Evolutionary conservation across 2,113 vertebrate genomes (phyloP).

Genomic region (Panurus biarmicus): DNA sequence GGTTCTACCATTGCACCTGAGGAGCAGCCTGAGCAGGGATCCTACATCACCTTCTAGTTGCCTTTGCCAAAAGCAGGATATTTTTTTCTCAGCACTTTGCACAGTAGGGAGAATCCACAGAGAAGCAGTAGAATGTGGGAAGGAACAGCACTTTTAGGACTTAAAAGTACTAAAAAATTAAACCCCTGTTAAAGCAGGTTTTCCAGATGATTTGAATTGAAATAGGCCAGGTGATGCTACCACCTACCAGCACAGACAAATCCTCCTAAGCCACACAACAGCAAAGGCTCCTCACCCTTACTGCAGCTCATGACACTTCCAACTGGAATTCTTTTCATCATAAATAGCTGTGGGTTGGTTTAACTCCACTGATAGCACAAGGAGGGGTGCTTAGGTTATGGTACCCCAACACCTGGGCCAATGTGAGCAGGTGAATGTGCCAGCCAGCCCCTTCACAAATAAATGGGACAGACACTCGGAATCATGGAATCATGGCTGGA

Average conservation of each 20-base stretch:
- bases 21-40: background rate
- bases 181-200: background rate
- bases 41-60: background rate
- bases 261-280: fast-evolving
- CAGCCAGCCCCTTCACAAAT: background rate
- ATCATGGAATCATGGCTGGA: background rate
- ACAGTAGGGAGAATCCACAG: background rate
- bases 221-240: background rate
- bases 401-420: background rate
- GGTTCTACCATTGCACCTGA: background rate
- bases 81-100: background rate
- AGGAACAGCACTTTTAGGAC: background rate
- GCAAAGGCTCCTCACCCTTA: background rate
- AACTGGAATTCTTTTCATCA: background rate
- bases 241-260: background rate
- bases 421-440: fast-evolving
- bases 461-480: background rate
- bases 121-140: background rate
- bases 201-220: background rate
- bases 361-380: background rate
- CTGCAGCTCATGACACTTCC: background rate
- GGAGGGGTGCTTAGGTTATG: background rate
- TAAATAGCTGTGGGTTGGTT: background rate
- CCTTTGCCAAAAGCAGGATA: background rate
- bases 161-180: constrained; percentile 7